Evolutionary conservation across 2,797 vertebrate genomes (phyloP).

Genomic region (Hybognathus amarus): DNA sequence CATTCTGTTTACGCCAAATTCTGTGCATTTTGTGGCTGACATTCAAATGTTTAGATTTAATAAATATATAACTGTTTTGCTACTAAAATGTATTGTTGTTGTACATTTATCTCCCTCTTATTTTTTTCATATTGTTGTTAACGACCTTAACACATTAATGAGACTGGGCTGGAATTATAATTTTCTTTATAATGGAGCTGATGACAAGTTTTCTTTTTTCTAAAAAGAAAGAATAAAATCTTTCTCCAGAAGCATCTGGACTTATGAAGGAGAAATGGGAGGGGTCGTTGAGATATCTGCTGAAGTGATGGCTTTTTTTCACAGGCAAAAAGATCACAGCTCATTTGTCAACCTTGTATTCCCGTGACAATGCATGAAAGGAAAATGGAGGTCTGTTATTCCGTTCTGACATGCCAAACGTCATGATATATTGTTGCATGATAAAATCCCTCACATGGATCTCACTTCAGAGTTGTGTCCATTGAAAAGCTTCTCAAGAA

Average conservation of each 20-base stretch:
- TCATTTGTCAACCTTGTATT: constrained; percentile 57
- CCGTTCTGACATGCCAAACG: constrained; percentile 42
- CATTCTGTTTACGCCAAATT: too few relatives aligned
- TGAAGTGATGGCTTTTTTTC: constrained; percentile 51
- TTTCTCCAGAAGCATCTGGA: constrained; percentile 49
- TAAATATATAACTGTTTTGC: not conserved
- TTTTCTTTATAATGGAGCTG: not conserved
- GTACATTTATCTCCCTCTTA: not conserved
- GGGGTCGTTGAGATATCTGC: constrained; percentile 50
- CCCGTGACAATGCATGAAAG: constrained; percentile 44
- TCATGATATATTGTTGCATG: constrained; percentile 45
- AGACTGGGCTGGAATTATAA: not conserved
- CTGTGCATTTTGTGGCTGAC: too few relatives aligned
- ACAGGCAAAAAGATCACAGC: constrained; percentile 52
- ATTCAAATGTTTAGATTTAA: not conserved
- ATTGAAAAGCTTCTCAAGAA: constrained; percentile 35
- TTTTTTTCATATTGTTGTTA: not conserved
- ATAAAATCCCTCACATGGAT: constrained; percentile 36
- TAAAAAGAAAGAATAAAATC: constrained; percentile 27
- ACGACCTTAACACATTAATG: not conserved
- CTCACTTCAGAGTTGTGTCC: constrained; percentile 27
- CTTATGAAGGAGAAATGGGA: constrained; percentile 28
- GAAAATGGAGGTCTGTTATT: constrained; percentile 52
- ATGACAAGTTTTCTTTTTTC: not conserved
- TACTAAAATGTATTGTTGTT: not conserved